These are phyloP conservation scores for Bilobella aurantiaca DNA, from an alignment of 1,140 invertebrate species.

Conservation along the genomic window DNA sequence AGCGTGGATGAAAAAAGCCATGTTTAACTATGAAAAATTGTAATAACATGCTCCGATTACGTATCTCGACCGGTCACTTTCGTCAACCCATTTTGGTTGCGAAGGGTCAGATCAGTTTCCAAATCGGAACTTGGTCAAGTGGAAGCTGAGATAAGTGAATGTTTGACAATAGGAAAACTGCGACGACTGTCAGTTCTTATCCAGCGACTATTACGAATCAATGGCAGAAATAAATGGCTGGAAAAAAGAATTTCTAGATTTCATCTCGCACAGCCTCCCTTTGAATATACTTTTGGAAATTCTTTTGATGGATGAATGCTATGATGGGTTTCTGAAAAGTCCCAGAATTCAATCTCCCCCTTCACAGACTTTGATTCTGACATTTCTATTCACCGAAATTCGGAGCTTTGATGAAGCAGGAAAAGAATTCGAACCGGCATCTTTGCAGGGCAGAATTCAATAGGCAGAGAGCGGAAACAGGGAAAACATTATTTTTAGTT, in stretches of 20 bases:
- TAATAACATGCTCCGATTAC: no score
- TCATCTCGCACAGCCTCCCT: background rate
- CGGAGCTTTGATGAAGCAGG: background rate
- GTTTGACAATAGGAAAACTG: no score
- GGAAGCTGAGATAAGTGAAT: background rate
- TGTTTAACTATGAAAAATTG: no score
- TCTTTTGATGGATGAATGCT: background rate
- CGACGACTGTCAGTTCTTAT: no score
- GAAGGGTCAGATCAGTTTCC: background rate
- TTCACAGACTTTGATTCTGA: background rate
- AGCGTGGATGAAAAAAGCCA: no score
- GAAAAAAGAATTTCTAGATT: background rate
- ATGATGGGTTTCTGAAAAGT: background rate
- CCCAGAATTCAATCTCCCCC: background rate
- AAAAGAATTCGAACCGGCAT: background rate
- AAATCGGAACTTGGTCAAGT: constrained; percentile 7
- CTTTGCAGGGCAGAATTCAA: background rate
- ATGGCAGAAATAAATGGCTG: background rate
- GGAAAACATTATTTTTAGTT: background rate
- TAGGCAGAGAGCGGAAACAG: background rate
- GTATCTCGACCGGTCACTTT: no score
- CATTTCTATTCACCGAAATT: background rate
- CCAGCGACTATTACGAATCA: background rate
- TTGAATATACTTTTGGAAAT: background rate
- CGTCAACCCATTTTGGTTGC: no score